Conservation (phyloP, 2,888 invertebrate species). For the Eristalis arbustorum region DNA sequence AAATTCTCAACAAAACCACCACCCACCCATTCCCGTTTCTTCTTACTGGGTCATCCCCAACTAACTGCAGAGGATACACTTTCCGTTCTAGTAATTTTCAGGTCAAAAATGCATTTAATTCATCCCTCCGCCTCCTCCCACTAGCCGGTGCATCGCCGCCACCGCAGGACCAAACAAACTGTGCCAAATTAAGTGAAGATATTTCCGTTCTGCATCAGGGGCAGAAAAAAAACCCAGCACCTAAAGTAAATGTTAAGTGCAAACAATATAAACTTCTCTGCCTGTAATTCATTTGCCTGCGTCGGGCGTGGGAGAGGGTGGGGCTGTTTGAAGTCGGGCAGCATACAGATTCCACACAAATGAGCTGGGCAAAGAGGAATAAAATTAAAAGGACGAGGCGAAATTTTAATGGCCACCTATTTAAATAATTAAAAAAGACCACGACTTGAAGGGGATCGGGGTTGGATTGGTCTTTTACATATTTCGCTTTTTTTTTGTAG, state of each 20-base stretch:
- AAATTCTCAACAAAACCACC: slow-evolving; percentile 10
- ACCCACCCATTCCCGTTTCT: not conserved
- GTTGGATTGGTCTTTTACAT: slow-evolving; percentile 24
- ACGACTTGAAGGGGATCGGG: slow-evolving; percentile 14
- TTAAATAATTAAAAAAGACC: slow-evolving; percentile 67
- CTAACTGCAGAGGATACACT: slow-evolving; percentile 46
- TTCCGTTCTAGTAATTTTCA: slow-evolving; percentile 63
- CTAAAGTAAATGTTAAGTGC: slow-evolving; percentile 58
- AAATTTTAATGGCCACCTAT: slow-evolving; percentile 65
- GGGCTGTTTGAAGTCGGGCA: not conserved
- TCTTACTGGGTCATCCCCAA: slow-evolving; percentile 53
- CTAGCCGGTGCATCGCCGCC: not conserved
- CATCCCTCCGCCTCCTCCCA: not conserved
- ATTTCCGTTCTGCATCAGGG: slow-evolving; percentile 37
- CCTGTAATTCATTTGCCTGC: slow-evolving; percentile 34
- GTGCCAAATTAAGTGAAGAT: slow-evolving; percentile 67
- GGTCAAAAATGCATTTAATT: slow-evolving; percentile 61
- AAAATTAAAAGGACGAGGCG: slow-evolving; percentile 12
- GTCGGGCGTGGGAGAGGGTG: not conserved
- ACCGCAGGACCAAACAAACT: slow-evolving; percentile 18
- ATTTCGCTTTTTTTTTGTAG: slow-evolving; percentile 35
- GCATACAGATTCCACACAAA: slow-evolving; percentile 1
- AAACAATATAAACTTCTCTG: slow-evolving; percentile 53
- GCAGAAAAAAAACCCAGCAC: too few species aligned
- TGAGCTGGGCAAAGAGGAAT: not conserved